Base-by-base conservation (phyloP, 2,113 vertebrate genomes). In the Misgurnus anguillicaudatus region DNA sequence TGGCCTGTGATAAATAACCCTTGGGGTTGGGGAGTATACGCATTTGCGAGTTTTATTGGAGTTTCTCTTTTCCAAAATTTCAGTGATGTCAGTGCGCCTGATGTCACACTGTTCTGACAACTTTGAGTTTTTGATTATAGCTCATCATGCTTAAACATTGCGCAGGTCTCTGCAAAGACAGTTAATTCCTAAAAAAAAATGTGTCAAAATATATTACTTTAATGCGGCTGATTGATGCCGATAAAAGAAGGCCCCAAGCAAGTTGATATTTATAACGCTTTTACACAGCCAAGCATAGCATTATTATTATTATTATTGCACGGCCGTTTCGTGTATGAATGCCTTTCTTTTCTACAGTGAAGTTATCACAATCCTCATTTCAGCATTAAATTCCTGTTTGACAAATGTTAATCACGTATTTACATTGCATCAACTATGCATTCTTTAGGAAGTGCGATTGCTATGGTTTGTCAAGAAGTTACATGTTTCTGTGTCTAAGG, bases 111-210 rank as follows among this genome's bases (percentile, higher is more conserved):
- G 63, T 81, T 57, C 67, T 75, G 83, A 86, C 78, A 81, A 84
- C 78, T 9, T 19, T n/a, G 57, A 86, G 9, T 38, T 4, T 63
- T 51, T 45, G 0, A 58, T 78, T 51, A 21, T 11, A 57, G 38
- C 39, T 70, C n/a, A 10, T 41, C 36, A 31, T 66, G 11, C 16
- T 67, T 62, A n/a, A 55, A 53, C 55, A 14, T n/a, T 64, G 17
- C 76, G 77, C 89, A 82, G 86, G 91, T 82, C 87, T 83, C 76
- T 87, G 77, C 90, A 90, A 82, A 88, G 62, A 38, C 72, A 51
- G 48, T 78, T 78, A 70, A 88, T 84, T 83, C 82, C 82, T 83
- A 80, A 81, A 85, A 81, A 85, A 39, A 65, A 85, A 78, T 76
- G 73, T 82, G 80, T 77, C 6, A 39, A 78, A 68, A 48, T 81